Percentiles rank a stretch among this genome's conserved stretches.
Conservation (phyloP, 2,888 invertebrate genomes). For the Apamea epomidion region DNA sequence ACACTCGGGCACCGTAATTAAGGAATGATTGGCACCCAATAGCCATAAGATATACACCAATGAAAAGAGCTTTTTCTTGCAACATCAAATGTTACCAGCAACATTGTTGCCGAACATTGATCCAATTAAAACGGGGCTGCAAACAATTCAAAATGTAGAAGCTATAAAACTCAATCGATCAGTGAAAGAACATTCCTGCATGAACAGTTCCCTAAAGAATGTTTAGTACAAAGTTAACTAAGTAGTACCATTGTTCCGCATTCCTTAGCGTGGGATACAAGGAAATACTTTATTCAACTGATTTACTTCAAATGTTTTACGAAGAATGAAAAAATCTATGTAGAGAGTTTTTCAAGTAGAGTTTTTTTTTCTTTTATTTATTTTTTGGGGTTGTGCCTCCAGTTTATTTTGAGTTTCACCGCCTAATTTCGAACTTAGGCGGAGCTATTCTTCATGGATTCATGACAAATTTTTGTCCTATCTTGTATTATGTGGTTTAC, state of each 20-base stretch:
- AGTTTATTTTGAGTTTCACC: background rate
- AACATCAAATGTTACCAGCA: background rate
- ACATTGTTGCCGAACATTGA: background rate
- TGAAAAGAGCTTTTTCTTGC: background rate
- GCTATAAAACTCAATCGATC: conserved; percentile 23
- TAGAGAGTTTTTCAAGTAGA: background rate
- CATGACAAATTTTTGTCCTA: background rate
- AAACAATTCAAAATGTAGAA: conserved; percentile 11
- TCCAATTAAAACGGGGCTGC: background rate
- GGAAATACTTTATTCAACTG: conserved; percentile 33
- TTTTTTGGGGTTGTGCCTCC: background rate
- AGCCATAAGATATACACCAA: background rate
- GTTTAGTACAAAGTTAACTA: conserved; percentile 41
- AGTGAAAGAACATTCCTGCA: conserved; percentile 43
- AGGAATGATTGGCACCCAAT: background rate
- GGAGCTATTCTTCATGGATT: background rate
- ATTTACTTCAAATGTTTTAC: conserved; percentile 29
- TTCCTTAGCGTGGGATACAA: conserved; percentile 36
- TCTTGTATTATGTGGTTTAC: background rate
- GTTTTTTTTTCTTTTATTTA: background rate
- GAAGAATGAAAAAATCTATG: conserved; percentile 2
- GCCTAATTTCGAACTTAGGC: background rate
- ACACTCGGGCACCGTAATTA: background rate
- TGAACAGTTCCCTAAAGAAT: conserved; percentile 37
- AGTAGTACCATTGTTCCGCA: conserved; percentile 35